These are phyloP conservation scores for Fratercula arctica DNA, from an alignment of 2,797 vertebrate species.

Conservation along the genomic window DNA sequence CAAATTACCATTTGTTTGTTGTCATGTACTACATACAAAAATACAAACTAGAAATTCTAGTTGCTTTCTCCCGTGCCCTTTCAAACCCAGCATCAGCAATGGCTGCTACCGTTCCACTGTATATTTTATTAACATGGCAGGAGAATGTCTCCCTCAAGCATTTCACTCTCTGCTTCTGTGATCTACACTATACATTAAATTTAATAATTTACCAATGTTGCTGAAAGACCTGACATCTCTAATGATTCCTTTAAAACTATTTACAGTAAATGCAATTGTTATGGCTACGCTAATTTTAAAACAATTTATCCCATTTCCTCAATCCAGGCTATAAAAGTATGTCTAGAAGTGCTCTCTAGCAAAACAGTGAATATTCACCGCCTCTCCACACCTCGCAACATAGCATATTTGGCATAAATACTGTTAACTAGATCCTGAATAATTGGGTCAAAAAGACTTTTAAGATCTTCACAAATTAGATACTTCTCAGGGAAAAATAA, in stretches of 20 bases:
- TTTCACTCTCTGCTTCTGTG: not conserved
- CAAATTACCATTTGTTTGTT: not conserved
- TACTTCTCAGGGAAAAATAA: not conserved
- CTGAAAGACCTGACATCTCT: conserved; percentile 8
- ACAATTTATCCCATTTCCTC: not conserved
- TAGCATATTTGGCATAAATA: not conserved
- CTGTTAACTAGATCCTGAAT: not conserved
- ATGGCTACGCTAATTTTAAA: conserved; percentile 1
- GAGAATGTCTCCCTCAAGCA: not conserved
- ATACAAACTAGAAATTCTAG: not conserved
- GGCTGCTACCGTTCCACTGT: not conserved
- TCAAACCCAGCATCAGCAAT: not conserved
- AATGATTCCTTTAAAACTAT: conserved; percentile 27
- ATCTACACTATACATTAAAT: not conserved
- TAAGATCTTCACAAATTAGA: not conserved
- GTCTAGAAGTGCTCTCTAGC: not conserved
- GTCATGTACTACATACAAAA: not conserved
- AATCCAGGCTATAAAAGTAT: not conserved
- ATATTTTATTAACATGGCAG: not conserved
- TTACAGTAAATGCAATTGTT: conserved; percentile 13
- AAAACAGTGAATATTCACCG: not conserved
- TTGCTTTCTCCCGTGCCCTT: not conserved
- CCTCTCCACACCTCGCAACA: not conserved
- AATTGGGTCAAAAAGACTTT: not conserved
- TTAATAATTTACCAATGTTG: conserved; percentile 29